Percentiles rank a stretch among this genome's conserved stretches.
phyloP scores from a whole-genome alignment of 2,888 invertebrate species.

The Nephrocerus scutellatus region DNA sequence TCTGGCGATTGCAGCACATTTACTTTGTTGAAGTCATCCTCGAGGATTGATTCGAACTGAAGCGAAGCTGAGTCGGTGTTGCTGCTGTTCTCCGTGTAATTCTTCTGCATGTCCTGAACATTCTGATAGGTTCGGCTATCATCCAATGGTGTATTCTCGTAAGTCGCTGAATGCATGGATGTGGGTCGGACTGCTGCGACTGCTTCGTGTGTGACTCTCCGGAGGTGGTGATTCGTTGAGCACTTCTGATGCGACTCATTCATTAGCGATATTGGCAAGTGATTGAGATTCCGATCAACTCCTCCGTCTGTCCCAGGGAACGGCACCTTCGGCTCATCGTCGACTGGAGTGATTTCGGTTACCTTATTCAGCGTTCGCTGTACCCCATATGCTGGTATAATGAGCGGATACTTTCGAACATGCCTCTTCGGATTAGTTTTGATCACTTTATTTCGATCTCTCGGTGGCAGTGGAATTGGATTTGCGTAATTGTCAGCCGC shows the following conservation, averaged over 20 bases:
- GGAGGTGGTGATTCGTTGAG: no score
- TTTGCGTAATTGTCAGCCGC: constrained; percentile 48
- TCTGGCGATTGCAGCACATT: constrained; percentile 42
- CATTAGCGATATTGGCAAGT: constrained; percentile 17
- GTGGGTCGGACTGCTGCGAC: constrained; percentile 34
- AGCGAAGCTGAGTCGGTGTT: constrained; percentile 43
- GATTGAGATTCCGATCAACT: constrained; percentile 14
- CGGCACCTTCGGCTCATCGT: constrained; percentile 26
- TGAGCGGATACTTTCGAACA: constrained; percentile 73
- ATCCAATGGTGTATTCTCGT: constrained; percentile 10
- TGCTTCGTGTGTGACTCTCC: constrained; percentile 29
- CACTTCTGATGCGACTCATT: constrained; percentile 6
- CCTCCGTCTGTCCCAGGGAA: constrained; percentile 14
- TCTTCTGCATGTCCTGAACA: constrained; percentile 23
- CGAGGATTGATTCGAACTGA: constrained; percentile 46
- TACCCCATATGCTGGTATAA: constrained; percentile 61
- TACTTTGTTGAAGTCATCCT: constrained; percentile 40
- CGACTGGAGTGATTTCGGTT: constrained; percentile 46
- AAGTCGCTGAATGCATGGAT: constrained; percentile 19
- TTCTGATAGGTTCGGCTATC: constrained; percentile 36
- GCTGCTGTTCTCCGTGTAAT: constrained; percentile 21
- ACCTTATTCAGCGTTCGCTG: constrained; percentile 59
- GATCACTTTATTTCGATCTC: constrained; percentile 54
- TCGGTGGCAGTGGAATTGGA: constrained; percentile 71
- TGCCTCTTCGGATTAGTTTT: constrained; percentile 61